A percentile compares a stretch with the other conserved stretches of the same genome.
Conservation (phyloP, 2,113 vertebrate species). For the Gnathonemus echidnorhynchus region DNA sequence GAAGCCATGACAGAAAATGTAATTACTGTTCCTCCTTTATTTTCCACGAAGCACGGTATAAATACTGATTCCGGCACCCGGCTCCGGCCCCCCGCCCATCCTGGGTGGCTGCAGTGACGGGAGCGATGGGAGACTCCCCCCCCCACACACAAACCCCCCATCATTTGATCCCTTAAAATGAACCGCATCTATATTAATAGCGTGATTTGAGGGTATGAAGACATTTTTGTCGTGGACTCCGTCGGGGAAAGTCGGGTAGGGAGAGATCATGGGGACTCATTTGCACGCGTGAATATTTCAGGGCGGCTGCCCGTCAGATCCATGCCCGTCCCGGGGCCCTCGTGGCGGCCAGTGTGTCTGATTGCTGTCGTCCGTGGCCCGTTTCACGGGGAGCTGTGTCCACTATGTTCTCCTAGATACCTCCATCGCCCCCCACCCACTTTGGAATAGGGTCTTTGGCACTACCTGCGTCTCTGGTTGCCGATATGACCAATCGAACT, state of each 20-base stretch:
- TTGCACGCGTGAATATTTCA: constrained; percentile 9
- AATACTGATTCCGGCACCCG: neutral
- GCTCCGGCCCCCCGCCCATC: neutral
- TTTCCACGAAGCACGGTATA: neutral
- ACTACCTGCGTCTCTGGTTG: neutral
- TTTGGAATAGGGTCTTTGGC: neutral
- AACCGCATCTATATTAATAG: constrained; percentile 7
- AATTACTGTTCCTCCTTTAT: neutral
- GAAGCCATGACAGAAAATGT: constrained; percentile 10
- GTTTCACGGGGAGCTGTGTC: neutral
- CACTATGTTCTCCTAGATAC: neutral
- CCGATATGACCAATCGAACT: neutral
- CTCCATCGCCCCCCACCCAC: neutral
- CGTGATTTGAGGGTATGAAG: neutral
- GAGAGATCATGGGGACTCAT: neutral
- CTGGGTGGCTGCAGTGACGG: neutral
- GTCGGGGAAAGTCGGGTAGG: neutral
- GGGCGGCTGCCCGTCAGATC: too few relatives aligned
- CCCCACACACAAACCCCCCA: too few relatives aligned
- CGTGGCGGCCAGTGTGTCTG: neutral
- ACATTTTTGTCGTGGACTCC: neutral
- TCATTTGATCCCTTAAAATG: constrained; percentile 8
- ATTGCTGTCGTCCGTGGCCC: neutral
- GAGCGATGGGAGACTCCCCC: neutral
- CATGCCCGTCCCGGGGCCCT: too few relatives aligned